Evolutionary conservation across 2,113 vertebrate species (phyloP).

Genomic region (Mormyrus lacerda): DNA sequence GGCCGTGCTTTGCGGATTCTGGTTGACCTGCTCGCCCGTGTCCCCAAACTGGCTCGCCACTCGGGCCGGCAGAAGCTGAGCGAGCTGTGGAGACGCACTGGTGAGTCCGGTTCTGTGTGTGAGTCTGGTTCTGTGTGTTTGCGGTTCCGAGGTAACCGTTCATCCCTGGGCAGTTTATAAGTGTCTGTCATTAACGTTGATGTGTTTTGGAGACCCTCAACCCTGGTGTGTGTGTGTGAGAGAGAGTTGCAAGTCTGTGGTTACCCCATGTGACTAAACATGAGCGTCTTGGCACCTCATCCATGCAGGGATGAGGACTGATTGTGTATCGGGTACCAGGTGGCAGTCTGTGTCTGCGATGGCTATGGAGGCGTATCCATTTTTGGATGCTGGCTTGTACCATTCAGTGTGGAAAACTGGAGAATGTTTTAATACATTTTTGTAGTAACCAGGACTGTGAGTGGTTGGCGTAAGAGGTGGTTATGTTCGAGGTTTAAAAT

Average conservation of each 20-base stretch:
- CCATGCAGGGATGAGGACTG: neutral
- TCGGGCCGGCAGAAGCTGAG: slow-evolving; percentile 49
- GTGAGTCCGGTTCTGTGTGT: slow-evolving; percentile 43
- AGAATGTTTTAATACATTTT: neutral
- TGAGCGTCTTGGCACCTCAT: neutral
- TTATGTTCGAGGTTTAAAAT: neutral
- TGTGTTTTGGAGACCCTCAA: neutral
- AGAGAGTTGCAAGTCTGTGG: neutral
- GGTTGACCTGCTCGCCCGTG: slow-evolving; percentile 46
- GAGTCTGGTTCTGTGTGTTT: slow-evolving; percentile 33
- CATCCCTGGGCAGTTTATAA: neutral
- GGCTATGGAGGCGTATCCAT: neutral
- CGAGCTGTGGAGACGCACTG: slow-evolving; percentile 49
- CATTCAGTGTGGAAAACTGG: neutral
- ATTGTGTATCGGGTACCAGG: neutral
- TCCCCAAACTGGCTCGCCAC: slow-evolving; percentile 48
- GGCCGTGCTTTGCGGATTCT: slow-evolving; percentile 47
- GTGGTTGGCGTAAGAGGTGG: neutral
- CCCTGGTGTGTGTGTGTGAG: neutral
- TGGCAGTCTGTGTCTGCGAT: neutral
- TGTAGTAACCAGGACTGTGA: neutral
- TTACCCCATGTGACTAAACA: neutral
- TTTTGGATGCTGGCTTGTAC: neutral
- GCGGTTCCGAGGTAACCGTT: neutral
- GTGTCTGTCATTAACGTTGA: neutral